Evolutionary conservation across 2,113 vertebrate genomes (phyloP).

Genomic region (Callopanchax toddi): DNA sequence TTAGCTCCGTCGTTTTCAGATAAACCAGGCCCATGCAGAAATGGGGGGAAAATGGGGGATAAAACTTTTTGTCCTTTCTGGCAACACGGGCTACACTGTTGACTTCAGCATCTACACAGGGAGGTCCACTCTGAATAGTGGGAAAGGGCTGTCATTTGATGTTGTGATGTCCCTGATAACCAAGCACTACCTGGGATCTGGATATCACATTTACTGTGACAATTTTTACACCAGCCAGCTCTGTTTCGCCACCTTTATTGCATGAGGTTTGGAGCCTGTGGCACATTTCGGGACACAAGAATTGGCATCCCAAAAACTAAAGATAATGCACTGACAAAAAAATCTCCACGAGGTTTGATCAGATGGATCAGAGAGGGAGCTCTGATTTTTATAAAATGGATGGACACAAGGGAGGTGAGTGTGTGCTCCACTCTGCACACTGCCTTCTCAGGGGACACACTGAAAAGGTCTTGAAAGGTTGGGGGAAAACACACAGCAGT

Average conservation of each 20-base stretch:
- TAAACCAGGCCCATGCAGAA: too few species aligned
- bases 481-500: too few species aligned
- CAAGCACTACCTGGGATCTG: too few species aligned
- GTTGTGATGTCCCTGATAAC: too few species aligned
- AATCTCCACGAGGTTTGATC: background rate
- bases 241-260: background rate
- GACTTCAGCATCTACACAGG: background rate
- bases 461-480: too few species aligned
- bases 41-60: too few species aligned
- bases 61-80: background rate
- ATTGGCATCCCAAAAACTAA: background rate
- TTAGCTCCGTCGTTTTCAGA: too few species aligned
- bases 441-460: too few species aligned
- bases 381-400: background rate
- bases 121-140: background rate
- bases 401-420: background rate
- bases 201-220: too few species aligned
- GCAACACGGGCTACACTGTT: background rate
- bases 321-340: background rate
- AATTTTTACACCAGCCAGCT: background rate
- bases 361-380: slow-evolving; percentile 2
- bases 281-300: background rate
- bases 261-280: background rate
- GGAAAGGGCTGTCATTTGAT: too few species aligned
- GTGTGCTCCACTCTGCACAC: background rate